A percentile compares a stretch with the other conserved stretches of the same genome.
These are phyloP conservation scores for Watsonalla binaria DNA, from an alignment of 2,888 invertebrate genomes.

Conservation along the genomic window DNA sequence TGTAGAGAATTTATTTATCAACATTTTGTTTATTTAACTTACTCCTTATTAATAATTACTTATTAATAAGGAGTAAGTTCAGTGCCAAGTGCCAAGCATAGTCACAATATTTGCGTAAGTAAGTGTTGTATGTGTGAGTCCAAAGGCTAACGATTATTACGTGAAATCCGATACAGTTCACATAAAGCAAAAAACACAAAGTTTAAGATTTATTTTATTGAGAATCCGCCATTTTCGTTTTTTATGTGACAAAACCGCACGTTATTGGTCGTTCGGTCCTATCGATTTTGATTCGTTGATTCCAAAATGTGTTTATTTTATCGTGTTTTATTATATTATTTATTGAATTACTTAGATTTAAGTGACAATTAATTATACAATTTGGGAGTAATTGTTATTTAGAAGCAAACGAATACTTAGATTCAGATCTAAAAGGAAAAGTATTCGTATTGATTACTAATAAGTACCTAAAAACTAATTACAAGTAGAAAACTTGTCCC, in stretches of 20 bases:
- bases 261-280: background rate
- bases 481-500: too few relatives aligned
- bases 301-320: background rate
- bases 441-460: too few relatives aligned
- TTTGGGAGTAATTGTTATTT: too few relatives aligned
- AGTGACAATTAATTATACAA: background rate
- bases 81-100: background rate
- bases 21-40: too few relatives aligned
- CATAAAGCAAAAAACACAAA: background rate
- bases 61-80: too few relatives aligned
- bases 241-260: background rate
- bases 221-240: background rate
- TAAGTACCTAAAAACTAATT: too few relatives aligned
- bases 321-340: background rate
- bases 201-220: background rate
- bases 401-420: too few relatives aligned
- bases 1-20: too few relatives aligned
- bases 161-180: conserved; percentile 3
- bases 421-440: too few relatives aligned
- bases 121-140: background rate
- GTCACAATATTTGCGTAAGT: background rate
- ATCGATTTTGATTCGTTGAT: conserved; percentile 1
- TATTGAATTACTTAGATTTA: background rate
- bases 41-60: background rate
- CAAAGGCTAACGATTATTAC: background rate